Conservation (phyloP, 2,113 vertebrate species). For the Cercocebus atys region DNA sequence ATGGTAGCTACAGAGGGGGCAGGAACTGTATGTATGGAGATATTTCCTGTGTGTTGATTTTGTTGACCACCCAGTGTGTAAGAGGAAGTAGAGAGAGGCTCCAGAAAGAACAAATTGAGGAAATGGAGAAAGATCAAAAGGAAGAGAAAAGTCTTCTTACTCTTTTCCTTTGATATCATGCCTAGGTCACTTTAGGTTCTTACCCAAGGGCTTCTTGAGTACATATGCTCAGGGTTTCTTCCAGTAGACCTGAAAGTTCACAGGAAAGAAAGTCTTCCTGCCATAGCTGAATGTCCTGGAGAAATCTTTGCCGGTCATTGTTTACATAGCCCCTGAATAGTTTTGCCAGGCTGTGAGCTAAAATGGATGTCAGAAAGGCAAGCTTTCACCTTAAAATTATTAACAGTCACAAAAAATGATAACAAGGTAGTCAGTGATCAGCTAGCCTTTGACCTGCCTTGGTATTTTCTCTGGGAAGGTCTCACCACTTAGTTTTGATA, state of each 20-base stretch:
- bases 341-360: not conserved
- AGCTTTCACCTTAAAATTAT: not conserved
- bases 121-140: not conserved
- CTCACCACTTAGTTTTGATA: not conserved
- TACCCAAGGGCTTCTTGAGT: not conserved
- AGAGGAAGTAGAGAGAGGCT: not conserved
- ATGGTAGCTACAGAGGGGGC: not conserved
- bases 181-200: not conserved
- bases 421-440: not conserved
- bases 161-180: not conserved
- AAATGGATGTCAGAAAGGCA: not conserved
- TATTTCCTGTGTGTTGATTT: not conserved
- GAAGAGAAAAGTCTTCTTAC: not conserved
- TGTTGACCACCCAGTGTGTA: not conserved
- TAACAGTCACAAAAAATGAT: not conserved
- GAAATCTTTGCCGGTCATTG: conserved; percentile 38
- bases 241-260: not conserved
- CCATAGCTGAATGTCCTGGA: not conserved
- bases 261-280: not conserved
- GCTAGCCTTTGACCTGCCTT: not conserved
- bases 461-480: not conserved
- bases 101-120: not conserved
- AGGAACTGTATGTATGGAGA: not conserved
- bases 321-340: not conserved
- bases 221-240: not conserved